Percentiles rank a stretch among this genome's conserved stretches.
These are phyloP conservation scores for Danio kyathit DNA, from an alignment of 2,797 vertebrate species.

Conservation along the genomic window DNA sequence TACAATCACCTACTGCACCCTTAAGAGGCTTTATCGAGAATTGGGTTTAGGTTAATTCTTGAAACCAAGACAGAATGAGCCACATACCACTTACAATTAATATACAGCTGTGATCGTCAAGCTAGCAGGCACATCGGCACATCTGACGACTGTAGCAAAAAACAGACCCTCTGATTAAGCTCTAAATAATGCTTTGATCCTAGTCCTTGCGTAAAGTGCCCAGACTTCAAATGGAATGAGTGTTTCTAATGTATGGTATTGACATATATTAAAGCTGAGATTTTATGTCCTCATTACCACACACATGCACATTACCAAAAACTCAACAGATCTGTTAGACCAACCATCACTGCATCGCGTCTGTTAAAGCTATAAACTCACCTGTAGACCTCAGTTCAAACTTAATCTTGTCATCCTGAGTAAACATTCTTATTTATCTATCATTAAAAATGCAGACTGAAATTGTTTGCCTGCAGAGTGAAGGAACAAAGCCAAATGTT, in stretches of 20 bases:
- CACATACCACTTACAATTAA: conserved; percentile 37
- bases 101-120: conserved; percentile 47
- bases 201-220: conserved; percentile 10
- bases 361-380: neutral
- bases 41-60: neutral
- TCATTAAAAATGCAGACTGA: neutral
- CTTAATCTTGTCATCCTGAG: neutral
- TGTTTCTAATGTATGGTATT: conserved; percentile 25
- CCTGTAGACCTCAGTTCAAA: neutral
- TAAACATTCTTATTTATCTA: neutral
- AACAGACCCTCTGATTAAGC: conserved; percentile 51
- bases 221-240: conserved; percentile 18
- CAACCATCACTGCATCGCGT: conserved; percentile 10
- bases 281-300: conserved; percentile 27
- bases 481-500: conserved; percentile 5
- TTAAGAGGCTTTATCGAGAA: no score
- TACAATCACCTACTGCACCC: no score
- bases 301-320: conserved; percentile 19
- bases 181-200: conserved; percentile 50
- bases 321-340: neutral
- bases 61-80: conserved; percentile 1
- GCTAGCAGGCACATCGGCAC: conserved; percentile 33
- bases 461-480: neutral
- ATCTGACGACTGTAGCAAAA: conserved; percentile 44
- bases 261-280: conserved; percentile 22